A percentile compares a stretch with the other conserved stretches of the same genome.
Conservation (phyloP, 2,797 vertebrate genomes). For the Mormyrops boulengeri region DNA sequence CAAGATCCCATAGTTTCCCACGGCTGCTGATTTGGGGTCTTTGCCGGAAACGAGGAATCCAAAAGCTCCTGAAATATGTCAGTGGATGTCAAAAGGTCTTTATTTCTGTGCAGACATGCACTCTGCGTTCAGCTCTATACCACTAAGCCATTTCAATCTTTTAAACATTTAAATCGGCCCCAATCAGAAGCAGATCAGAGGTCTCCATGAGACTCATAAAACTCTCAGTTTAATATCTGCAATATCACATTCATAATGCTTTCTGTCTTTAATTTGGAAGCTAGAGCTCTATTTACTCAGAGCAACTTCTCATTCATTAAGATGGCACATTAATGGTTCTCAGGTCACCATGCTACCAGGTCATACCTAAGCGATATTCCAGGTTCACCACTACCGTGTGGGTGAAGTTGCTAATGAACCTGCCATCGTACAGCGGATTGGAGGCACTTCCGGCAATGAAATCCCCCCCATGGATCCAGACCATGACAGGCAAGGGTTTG, state of each 20-base stretch:
- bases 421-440: conserved; percentile 63
- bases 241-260: neutral
- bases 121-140: neutral
- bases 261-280: neutral
- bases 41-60: conserved; percentile 67
- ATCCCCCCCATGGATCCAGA: conserved; percentile 70
- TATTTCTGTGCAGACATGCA: neutral
- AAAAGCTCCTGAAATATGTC: conserved; percentile 55
- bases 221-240: neutral
- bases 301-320: neutral
- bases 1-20: conserved; percentile 67
- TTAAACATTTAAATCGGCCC: neutral
- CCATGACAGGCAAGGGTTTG: conserved; percentile 59
- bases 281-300: neutral
- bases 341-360: neutral
- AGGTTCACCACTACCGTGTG: conserved; percentile 59
- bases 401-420: conserved; percentile 67
- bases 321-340: neutral
- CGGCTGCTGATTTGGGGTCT: conserved; percentile 47
- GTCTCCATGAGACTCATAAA: neutral
- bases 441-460: conserved; percentile 67
- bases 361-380: conserved; percentile 64
- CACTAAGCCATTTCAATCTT: neutral
- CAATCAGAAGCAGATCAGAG: neutral
- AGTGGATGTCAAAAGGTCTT: neutral